Conservation (phyloP, 1,140 invertebrate genomes). For the Oryctes rhinoceros region DNA sequence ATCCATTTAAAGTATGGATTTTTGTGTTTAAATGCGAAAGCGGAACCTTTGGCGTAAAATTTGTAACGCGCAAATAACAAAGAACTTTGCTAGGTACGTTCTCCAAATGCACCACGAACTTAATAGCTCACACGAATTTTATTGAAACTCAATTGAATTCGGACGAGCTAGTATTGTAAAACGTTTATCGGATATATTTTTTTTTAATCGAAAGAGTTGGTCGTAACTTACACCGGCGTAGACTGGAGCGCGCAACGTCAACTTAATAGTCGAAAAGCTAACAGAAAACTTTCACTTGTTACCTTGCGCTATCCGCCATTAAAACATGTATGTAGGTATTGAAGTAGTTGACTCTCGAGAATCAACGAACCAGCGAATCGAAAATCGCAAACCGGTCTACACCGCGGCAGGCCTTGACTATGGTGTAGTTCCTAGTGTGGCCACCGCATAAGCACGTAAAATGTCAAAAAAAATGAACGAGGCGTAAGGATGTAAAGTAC, state of each 20-base stretch:
- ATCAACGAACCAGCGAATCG: not conserved
- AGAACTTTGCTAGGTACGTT: not conserved
- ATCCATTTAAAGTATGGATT: constrained; percentile 24
- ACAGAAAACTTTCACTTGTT: constrained; percentile 40
- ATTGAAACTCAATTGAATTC: no score
- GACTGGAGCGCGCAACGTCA: constrained; percentile 29
- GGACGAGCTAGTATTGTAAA: no score
- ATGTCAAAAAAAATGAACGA: not conserved
- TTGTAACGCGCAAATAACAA: not conserved
- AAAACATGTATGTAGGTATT: constrained; percentile 13
- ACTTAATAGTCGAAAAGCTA: constrained; percentile 15
- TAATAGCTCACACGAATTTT: not conserved
- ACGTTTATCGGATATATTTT: not conserved
- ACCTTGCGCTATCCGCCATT: constrained; percentile 37
- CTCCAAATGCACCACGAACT: no score
- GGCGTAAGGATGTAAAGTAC: no score
- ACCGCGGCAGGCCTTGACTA: constrained; percentile 6
- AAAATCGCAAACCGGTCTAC: constrained; percentile 29
- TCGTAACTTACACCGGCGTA: not conserved
- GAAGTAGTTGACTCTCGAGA: constrained; percentile 11
- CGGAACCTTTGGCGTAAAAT: not conserved
- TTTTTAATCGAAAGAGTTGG: not conserved
- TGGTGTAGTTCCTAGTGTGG: not conserved
- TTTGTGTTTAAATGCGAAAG: not conserved
- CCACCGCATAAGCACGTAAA: not conserved